Conservation (phyloP, 1,140 invertebrate genomes). For the Tetranychus urticae region DNA sequence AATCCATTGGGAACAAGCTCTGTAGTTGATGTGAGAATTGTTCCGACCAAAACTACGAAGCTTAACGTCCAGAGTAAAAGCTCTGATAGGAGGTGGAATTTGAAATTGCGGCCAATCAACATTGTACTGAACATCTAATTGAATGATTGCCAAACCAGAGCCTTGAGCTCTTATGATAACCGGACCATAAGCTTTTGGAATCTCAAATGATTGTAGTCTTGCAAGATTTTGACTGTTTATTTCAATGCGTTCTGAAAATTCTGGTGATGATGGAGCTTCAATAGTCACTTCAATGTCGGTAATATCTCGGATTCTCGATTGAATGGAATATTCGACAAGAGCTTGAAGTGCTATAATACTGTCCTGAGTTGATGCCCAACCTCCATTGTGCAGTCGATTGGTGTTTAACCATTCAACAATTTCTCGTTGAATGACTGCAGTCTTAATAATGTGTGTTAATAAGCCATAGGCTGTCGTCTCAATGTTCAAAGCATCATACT, state of each 20-base stretch:
- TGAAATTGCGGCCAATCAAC: constrained; percentile 66
- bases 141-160: constrained; percentile 66
- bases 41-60: constrained; percentile 63
- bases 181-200: constrained; percentile 73
- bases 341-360: constrained; percentile 68
- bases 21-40: constrained; percentile 66
- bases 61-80: constrained; percentile 44
- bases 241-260: constrained; percentile 33
- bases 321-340: constrained; percentile 63
- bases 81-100: constrained; percentile 47
- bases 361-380: constrained; percentile 84
- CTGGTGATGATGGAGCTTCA: constrained; percentile 56
- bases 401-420: constrained; percentile 82
- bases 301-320: constrained; percentile 61
- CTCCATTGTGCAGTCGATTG: constrained; percentile 67
- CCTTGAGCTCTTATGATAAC: constrained; percentile 70
- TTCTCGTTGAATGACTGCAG: constrained; percentile 48
- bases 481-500: constrained; percentile 70
- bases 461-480: constrained; percentile 77
- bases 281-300: constrained; percentile 50
- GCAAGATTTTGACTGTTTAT: constrained; percentile 51
- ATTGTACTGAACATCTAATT: constrained; percentile 84
- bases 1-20: constrained; percentile 63
- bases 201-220: constrained; percentile 46
- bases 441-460: constrained; percentile 57